phyloP scores from a whole-genome alignment of 2,888 invertebrate species.

The Drosophila melanosoma region DNA sequence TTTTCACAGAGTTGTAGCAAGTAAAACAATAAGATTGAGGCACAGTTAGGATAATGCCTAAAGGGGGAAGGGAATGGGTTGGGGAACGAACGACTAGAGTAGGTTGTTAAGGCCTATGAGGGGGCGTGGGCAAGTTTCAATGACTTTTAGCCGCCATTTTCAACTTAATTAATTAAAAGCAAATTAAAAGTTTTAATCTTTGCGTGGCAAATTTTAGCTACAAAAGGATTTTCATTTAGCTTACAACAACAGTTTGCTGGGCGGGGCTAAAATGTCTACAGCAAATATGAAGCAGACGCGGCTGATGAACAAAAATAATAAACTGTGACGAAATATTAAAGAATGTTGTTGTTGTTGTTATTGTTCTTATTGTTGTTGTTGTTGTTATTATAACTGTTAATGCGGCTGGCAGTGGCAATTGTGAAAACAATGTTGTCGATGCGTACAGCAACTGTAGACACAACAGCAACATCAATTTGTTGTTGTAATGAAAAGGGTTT shows the following conservation, averaged over 20 bases:
- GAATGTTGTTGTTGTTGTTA: constrained; percentile 22
- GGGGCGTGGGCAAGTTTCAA: constrained; percentile 51
- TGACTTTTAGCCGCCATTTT: constrained; percentile 79
- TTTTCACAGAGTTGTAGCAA: constrained; percentile 40
- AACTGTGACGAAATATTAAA: constrained; percentile 64
- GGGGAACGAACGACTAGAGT: neutral
- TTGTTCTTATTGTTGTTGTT: constrained; percentile 23
- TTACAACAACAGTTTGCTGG: constrained; percentile 24
- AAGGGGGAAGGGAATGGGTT: neutral
- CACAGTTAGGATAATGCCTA: constrained; percentile 7
- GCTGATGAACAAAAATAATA: constrained; percentile 80
- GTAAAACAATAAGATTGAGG: constrained; percentile 47
- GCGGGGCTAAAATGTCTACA: constrained; percentile 38
- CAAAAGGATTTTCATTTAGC: constrained; percentile 61
- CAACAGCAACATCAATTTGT: constrained; percentile 41
- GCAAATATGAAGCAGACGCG: constrained; percentile 40
- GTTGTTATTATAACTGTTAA: constrained; percentile 12
- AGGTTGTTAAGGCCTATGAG: constrained; percentile 54
- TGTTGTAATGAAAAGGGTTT: constrained; percentile 56
- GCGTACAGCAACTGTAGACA: constrained; percentile 41
- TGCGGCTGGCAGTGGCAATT: constrained; percentile 43
- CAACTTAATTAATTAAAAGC: constrained; percentile 83
- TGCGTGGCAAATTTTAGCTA: constrained; percentile 74
- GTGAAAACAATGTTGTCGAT: constrained; percentile 67
- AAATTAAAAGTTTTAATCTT: constrained; percentile 83